Base-by-base conservation (phyloP, 2,113 vertebrate genomes). In the Nannobrachium achirus region DNA sequence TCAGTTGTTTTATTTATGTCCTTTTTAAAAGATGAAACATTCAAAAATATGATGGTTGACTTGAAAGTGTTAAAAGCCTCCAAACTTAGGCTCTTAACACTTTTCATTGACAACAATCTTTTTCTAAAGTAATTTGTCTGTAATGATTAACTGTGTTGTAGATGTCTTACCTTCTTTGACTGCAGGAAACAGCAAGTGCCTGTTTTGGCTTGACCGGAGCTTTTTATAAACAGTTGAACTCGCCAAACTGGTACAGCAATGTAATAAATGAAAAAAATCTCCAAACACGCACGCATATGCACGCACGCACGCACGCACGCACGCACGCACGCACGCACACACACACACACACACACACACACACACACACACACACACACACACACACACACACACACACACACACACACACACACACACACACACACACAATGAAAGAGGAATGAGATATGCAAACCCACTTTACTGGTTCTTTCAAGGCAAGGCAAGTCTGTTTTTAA, bases 231-330 rank as follows among this genome's bases (percentile, higher is more conserved):
- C 42, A 8, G 3, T 13, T 9, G 39, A 65, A 76, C 63, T 71
- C n/a, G 57, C 65, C 73, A 56, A 71, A 83, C 80, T 50, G 70
- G 81, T 71, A 66, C 63, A 19, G 16, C 42, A 61, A 1, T 46
- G 44, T 46, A 7, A 46, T 11, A 1, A 46, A 46, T 46, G 44
- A 14, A 14, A 8, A 46, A 15, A 15, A 53, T 33, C 25, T 33
- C 25, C 25, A 33, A 1, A 33, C 25, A 2, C 25, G 6, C 25
- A 4, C 25, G 6, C 25, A 4, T 5, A 18, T n/a, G n/a, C 1
- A 13, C 53, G 10, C 10, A 53, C 7, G 11, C 51, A 53, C 51
- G 11, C 51, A 18, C 51, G 11, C 51, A 18, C 51, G 11, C 16
- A 8, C 18, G 0, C 42, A 50, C 16, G 8, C 6, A 8, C 8